These are phyloP conservation scores for Montipora sp. DNA, from an alignment of 64 coral and sea anemone genomes.

Conservation along the genomic window DNA sequence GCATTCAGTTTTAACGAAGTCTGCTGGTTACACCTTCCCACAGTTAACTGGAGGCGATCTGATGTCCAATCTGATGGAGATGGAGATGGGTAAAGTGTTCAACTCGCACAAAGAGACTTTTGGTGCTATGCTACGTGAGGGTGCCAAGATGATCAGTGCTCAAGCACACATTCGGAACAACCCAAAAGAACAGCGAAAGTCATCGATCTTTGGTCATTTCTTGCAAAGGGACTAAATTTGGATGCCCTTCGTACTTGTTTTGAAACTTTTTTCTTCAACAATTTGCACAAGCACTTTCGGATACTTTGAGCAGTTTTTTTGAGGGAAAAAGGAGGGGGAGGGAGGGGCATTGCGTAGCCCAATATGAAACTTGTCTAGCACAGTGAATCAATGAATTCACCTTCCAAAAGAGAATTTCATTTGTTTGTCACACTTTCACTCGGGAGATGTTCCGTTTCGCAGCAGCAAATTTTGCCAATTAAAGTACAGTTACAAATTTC, in stretches of 20 bases:
- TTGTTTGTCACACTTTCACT: no score
- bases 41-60: slow-evolving; percentile 81
- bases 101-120: slow-evolving; percentile 83
- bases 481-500: no score
- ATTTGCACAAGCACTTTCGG: no score
- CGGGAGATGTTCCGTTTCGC: no score
- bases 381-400: no score
- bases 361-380: no score
- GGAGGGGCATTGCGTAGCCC: no score
- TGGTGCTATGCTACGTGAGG: slow-evolving; percentile 73
- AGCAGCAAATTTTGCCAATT: no score
- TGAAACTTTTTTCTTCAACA: neutral
- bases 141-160: slow-evolving; percentile 38
- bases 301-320: no score
- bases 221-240: neutral
- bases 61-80: slow-evolving; percentile 91
- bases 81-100: slow-evolving; percentile 83
- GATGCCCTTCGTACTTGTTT: neutral
- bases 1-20: neutral
- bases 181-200: neutral
- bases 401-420: no score
- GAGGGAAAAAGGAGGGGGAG: no score
- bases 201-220: neutral
- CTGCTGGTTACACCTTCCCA: neutral
- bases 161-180: neutral